phyloP scores from a whole-genome alignment of 2,797 vertebrate species.

The Ibycter americanus region DNA sequence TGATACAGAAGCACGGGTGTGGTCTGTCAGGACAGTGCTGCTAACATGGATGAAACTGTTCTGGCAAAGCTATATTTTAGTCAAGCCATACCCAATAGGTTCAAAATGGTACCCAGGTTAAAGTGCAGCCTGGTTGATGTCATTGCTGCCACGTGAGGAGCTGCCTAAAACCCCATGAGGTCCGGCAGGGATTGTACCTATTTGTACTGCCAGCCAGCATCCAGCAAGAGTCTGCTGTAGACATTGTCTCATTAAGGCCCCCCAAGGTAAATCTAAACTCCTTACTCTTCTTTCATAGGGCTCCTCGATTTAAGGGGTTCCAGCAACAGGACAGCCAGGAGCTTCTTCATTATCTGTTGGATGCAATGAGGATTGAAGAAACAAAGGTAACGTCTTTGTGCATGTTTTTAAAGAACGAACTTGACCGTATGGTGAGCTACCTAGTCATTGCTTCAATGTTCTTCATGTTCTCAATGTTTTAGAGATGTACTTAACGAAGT shows the following conservation, averaged over 20 bases:
- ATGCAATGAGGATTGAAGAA: constrained; percentile 95
- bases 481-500: not conserved
- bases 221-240: not conserved
- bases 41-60: not conserved
- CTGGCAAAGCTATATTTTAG: not conserved
- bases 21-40: not conserved
- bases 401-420: not conserved
- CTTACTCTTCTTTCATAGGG: constrained; percentile 74
- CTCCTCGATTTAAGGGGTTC: constrained; percentile 95
- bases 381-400: constrained; percentile 84
- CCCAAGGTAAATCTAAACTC: not conserved
- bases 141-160: not conserved
- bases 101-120: not conserved
- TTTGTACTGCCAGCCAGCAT: not conserved
- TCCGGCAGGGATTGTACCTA: not conserved
- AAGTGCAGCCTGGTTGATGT: not conserved
- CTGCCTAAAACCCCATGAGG: not conserved
- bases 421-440: not conserved
- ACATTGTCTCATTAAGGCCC: not conserved
- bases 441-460: not conserved
- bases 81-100: not conserved
- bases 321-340: constrained; percentile 99
- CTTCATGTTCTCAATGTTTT: not conserved
- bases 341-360: constrained; percentile 93
- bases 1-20: not conserved